Percentiles rank a stretch among this genome's conserved stretches.
phyloP scores from a whole-genome alignment of 2,888 invertebrate genomes.

The Branchinecta sandiegonensis region DNA sequence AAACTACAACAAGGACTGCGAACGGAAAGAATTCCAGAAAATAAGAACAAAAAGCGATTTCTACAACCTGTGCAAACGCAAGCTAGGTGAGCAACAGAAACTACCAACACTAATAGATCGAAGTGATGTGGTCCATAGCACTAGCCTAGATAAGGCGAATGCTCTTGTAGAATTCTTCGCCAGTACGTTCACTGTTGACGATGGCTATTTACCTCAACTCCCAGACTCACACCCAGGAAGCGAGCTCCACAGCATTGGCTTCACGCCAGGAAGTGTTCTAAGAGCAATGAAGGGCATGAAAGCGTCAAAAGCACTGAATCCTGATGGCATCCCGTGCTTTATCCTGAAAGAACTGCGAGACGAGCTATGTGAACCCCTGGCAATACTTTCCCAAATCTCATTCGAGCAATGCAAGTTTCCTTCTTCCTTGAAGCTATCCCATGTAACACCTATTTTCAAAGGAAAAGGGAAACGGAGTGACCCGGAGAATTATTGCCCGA shows the following conservation, averaged over 20 bases:
- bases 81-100: no score
- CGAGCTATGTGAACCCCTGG: no score
- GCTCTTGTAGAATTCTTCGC: conserved; percentile 8
- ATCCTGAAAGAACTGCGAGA: no score
- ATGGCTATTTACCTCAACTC: conserved; percentile 14
- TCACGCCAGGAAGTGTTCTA: conserved; percentile 11
- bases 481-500: conserved; percentile 4
- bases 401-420: no score
- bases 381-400: no score
- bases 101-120: no score
- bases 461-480: conserved; percentile 14
- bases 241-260: conserved; percentile 14
- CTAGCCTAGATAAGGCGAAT: conserved; percentile 4
- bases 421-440: no score
- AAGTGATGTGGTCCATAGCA: neutral
- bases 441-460: neutral
- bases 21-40: no score
- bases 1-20: conserved; percentile 2
- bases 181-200: conserved; percentile 11
- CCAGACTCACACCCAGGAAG: conserved; percentile 11
- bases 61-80: no score
- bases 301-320: neutral
- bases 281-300: conserved; percentile 4
- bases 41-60: no score
- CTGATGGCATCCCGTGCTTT: no score